Conservation (phyloP, 2,113 vertebrate species). For the Trinectes maculatus region DNA sequence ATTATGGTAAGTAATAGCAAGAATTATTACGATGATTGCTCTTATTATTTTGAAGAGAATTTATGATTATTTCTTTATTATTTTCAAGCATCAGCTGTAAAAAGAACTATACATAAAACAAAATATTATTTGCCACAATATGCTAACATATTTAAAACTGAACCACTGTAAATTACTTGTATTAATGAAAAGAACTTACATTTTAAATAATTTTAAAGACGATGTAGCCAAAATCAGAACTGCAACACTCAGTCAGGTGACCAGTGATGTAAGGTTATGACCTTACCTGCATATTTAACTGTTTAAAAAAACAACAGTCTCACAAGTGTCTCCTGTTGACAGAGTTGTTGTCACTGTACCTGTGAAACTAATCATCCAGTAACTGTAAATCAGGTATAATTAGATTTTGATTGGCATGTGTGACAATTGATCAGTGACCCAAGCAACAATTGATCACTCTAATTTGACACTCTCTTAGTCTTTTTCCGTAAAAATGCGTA, state of each 20-base stretch:
- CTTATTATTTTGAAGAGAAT: slow-evolving; percentile 3
- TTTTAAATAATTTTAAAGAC: not conserved
- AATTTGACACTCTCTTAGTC: slow-evolving; percentile 69
- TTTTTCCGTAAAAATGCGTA: slow-evolving; percentile 57
- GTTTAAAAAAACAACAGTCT: no score
- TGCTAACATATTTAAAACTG: no score
- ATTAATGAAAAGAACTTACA: no score
- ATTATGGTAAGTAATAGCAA: no score
- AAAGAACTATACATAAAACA: no score
- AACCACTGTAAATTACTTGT: no score
- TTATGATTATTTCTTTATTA: not conserved
- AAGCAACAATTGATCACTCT: slow-evolving; percentile 62
- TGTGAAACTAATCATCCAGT: slow-evolving; percentile 9
- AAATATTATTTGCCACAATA: no score
- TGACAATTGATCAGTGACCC: slow-evolving; percentile 77
- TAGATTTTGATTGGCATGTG: slow-evolving; percentile 73
- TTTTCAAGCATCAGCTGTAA: no score
- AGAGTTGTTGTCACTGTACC: slow-evolving; percentile 19
- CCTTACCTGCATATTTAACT: no score
- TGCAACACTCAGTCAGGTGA: not conserved
- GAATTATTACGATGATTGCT: no score
- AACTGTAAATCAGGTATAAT: slow-evolving; percentile 67
- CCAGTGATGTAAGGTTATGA: not conserved
- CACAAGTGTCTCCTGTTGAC: slow-evolving; percentile 9
- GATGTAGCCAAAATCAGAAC: not conserved